Evolutionary conservation across 2,113 vertebrate species (phyloP), one percentile per base, ranked within the genome.

Genomic region (Thalassoma bifasciatum): DNA sequence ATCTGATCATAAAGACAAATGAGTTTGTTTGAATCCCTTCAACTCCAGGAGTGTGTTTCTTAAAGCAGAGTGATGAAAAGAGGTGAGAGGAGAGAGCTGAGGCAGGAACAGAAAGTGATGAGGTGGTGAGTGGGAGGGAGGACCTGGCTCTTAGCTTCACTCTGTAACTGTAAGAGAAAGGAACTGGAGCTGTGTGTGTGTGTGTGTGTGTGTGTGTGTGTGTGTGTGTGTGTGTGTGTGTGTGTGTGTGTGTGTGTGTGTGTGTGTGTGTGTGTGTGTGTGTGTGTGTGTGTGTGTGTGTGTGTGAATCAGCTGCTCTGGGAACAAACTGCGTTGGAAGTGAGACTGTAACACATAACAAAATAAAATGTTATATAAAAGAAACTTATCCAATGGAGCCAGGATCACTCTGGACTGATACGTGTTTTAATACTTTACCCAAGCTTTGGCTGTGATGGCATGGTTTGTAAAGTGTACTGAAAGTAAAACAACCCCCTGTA

Each of bases 81-180:
- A 40, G 4, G 36, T 30, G 38, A 34, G 44, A 34, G 50, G 14
- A 17, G 13, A 30, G 30, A 30, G 40, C n/a, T 47, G 57, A 47
- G 21, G 38, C 26, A 46, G 56, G 46, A 75, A 46, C 36, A 61
- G 37, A 40, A 30, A 21, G n/a, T 67, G 72, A 66, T 30, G 37
- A 24, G 57, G 67, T 61, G 56, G 24, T 57, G 58, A 63, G 66
- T 69, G 58, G 74, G 74, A 77, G 51, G n/a, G 11, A 49, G 47
- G 30, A 40, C 7, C 21, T 72, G 58, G 50, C 50, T 24, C 52
- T 51, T 24, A 67, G 24, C 26, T 62, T 19, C 19, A 38, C 42
- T 30, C 23, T 26, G 10, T 19, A 46, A 38, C 44, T 44, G 24
- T 16, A 50, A 21, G 52, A 24, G 22, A 34, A 22, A 14, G 16